Evolutionary conservation across 1,140 invertebrate genomes (phyloP), one percentile per base, ranked within the genome.

Genomic region (Pseudomyrmex concolor): DNA sequence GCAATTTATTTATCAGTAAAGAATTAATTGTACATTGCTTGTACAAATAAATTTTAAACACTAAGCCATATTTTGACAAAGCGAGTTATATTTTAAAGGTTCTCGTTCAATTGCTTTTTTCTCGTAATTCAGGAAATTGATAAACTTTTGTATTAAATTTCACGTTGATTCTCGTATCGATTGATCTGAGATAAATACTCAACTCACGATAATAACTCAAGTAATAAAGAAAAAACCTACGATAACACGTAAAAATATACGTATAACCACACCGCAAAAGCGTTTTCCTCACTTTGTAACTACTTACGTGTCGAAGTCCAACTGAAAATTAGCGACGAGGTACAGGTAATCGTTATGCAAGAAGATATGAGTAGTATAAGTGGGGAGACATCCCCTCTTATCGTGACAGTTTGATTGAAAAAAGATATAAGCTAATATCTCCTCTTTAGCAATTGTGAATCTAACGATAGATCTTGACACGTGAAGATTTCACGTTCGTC

Each of bases 351-450:
- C 8, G 62, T 81, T 74, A 55, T 57, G 45, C 48, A 67, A 50
- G 15, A n/a, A 83, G 25, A 25, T 76, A 83, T 63, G 63, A 54
- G 45, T 50, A 48, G 22, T 51, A 50, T 1, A 48, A 66, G 85
- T 72, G 73, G 85, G 84, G 81, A 78, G 48, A 12, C 15, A 48
- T 77, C 73, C 48, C 25, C 67, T 67, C 73, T 67, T 67, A 54
- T 48, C 7, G 0, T 34, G 60, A 54, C 9, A 67, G 43, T 77
- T 77, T 67, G 12, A 77, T 12, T 67, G 73, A 66, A 77, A 77
- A 66, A 43, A 67, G 22, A 76, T 54, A 22, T 66, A 43, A 43
- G 59, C 22, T 7, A 66, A 66, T 15, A 45, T 67, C 34, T 4
- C 2, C 13, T 43, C 4, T 54, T 77, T 55, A 51, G n/a, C 25